Evolutionary conservation across 1,140 invertebrate species (phyloP).

Genomic region (Hylyphantes graminicola): DNA sequence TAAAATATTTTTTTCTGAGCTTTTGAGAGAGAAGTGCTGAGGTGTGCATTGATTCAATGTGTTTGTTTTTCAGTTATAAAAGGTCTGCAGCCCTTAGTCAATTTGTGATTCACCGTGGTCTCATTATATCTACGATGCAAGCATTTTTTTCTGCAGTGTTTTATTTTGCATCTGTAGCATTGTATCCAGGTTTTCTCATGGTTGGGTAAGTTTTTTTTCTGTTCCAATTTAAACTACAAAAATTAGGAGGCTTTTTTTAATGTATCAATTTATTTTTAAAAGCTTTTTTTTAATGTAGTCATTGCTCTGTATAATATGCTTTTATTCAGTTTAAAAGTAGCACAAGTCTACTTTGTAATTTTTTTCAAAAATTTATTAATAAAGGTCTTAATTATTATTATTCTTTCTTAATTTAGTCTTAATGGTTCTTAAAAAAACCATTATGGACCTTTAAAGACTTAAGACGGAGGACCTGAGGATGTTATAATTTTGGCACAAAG

Average conservation of each 20-base stretch:
- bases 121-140: constrained; percentile 99
- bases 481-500: too few relatives aligned
- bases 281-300: background rate
- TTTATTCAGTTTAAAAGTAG: too few relatives aligned
- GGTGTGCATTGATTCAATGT: background rate
- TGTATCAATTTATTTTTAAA: background rate
- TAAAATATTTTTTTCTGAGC: too few relatives aligned
- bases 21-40: too few relatives aligned
- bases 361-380: background rate
- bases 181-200: constrained; percentile 99
- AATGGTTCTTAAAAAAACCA: too few relatives aligned
- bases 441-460: too few relatives aligned
- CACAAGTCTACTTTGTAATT: too few relatives aligned
- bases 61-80: constrained; percentile 80
- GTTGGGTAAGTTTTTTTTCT: constrained; percentile 79
- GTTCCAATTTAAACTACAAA: background rate
- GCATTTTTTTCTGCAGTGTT: constrained; percentile 99
- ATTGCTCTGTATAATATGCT: background rate
- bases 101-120: constrained; percentile 98
- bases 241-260: background rate
- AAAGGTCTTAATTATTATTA: background rate
- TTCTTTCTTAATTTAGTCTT: background rate
- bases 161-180: constrained; percentile 95
- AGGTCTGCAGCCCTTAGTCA: constrained; percentile 94
- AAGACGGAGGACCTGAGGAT: too few relatives aligned